Evolutionary conservation across 2,797 vertebrate species (phyloP).

Genomic region (Pangasius larnaudii): DNA sequence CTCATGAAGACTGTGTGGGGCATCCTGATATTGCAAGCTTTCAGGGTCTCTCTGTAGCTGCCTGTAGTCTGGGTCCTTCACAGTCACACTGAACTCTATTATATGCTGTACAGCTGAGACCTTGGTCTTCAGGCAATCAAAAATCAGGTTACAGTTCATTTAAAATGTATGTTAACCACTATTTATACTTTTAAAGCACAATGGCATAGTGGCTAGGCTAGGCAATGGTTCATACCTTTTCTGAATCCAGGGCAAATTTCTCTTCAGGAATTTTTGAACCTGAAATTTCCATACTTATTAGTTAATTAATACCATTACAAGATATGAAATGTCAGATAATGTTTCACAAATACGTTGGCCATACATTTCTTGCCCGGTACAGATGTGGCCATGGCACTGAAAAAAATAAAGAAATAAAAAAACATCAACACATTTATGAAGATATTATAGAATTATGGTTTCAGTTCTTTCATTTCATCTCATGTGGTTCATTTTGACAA

Average conservation of each 20-base stretch:
- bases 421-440: neutral
- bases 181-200: conserved; percentile 15
- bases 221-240: conserved; percentile 60
- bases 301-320: conserved; percentile 20
- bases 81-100: conserved; percentile 86
- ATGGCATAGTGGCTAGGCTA: too few species aligned
- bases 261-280: conserved; percentile 69
- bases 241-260: conserved; percentile 59
- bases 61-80: conserved; percentile 80
- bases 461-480: neutral
- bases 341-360: conserved; percentile 33
- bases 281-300: conserved; percentile 54
- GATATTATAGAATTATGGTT: neutral
- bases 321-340: neutral
- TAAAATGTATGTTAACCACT: neutral
- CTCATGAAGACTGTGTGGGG: conserved; percentile 76
- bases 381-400: conserved; percentile 54
- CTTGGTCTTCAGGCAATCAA: conserved; percentile 67
- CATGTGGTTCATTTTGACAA: neutral
- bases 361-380: conserved; percentile 68
- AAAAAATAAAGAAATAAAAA: conserved; percentile 44
- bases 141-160: conserved; percentile 23
- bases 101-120: conserved; percentile 78
- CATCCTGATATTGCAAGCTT: conserved; percentile 71
- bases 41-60: conserved; percentile 74